phyloP scores from a whole-genome alignment of 2,113 vertebrate genomes.

The Stigmatopora argus region DNA sequence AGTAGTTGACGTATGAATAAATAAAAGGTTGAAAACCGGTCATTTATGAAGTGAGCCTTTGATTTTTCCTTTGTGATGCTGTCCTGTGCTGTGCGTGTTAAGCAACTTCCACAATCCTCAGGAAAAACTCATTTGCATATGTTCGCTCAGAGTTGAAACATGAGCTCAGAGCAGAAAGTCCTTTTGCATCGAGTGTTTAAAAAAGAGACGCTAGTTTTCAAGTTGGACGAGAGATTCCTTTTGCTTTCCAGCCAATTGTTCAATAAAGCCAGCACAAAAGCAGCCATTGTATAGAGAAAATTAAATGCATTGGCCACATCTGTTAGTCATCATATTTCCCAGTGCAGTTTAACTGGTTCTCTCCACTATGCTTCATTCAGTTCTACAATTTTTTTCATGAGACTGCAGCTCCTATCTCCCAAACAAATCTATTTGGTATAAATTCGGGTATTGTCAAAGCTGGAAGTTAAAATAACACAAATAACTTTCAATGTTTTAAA shows the following conservation, averaged over 20 bases:
- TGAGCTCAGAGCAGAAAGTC: constrained; percentile 32
- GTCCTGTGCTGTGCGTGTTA: neutral
- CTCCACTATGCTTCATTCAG: neutral
- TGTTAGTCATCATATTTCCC: constrained; percentile 15
- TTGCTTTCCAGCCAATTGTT: neutral
- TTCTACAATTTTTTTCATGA: neutral
- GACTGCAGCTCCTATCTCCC: neutral
- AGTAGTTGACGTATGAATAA: neutral
- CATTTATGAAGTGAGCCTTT: neutral
- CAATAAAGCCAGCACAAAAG: constrained; percentile 14
- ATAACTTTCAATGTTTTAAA: neutral
- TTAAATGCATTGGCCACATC: constrained; percentile 5
- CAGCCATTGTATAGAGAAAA: constrained; percentile 21
- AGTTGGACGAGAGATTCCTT: constrained; percentile 8
- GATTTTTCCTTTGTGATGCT: neutral
- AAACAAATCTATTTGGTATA: neutral
- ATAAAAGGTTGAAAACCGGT: neutral
- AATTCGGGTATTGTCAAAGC: neutral
- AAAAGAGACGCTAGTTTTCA: neutral
- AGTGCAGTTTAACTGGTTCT: constrained; percentile 13
- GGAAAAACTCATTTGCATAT: constrained; percentile 10
- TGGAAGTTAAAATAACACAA: neutral
- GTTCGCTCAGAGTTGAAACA: constrained; percentile 18
- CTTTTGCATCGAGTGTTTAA: constrained; percentile 8
- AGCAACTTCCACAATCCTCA: neutral